Base-by-base conservation (phyloP, 2,113 vertebrate genomes). In the Brachypodius melanocephalos region DNA sequence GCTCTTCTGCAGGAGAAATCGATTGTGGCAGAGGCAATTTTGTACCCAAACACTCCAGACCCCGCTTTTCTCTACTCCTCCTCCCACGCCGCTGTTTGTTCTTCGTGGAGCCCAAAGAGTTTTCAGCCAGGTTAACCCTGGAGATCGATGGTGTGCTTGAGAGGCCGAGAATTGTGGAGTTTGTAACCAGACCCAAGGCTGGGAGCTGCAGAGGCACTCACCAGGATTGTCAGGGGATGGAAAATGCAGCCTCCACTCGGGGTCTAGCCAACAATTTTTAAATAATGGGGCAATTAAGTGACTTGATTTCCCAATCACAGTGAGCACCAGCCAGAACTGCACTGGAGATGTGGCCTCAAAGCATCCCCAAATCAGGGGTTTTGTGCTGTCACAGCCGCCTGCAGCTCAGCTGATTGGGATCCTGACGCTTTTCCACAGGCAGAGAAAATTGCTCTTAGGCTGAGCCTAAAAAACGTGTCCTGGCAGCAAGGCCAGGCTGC, bases 81-180 rank as follows among this genome's bases (percentile, higher is more conserved):
- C 71, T 54, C 55, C 6, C 51, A 57, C 3, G 5, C 14, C 46
- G 3, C 54, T 73, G 52, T 32, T 63, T 76, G 17, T 61, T 79
- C 74, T 76, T 58, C 18, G 3, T 7, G 17, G 14, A 85, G 49
- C 10, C 36, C 4, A 0, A 72, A 31, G 89, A 65, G 36, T 32
- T 85, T 63, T 65, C 74, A 79, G 54, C 40, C 51, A 45, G 74
- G 72, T 75, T 10, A 79, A 21, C 42, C 14, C 28, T 34, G 78
- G 31, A 48, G 83, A 19, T 75, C 0, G 2, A 28, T 25, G 0
- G 48, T 0, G 9, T 7, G 6, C 17, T n/a, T 0, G 2, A 86
- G 73, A 66, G 58, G 62, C 14, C 32, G 51, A 15, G 57, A 72
- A 46, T 12, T 49, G 86, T 18, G 15, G 74, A 45, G 61, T 38